Base-by-base conservation (phyloP, 2,113 vertebrate genomes). In the Bothrops jararaca region DNA sequence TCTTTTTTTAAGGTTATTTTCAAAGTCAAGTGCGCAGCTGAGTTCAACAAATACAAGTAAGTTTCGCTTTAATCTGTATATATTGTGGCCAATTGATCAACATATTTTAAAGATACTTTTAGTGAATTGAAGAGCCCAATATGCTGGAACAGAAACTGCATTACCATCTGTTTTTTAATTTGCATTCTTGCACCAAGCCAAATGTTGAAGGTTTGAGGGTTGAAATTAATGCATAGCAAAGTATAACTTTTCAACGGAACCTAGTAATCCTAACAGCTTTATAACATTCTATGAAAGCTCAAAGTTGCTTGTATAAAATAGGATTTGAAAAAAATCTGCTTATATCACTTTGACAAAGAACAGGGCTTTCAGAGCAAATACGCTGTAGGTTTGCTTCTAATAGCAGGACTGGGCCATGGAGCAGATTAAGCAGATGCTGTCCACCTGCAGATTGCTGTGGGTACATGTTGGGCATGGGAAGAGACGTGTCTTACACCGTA, bases 41-140 rank as follows among this genome's bases (percentile, higher is more conserved):
- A 99, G 94, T 98, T 99, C 98, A 98, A 98, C 97, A 99, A 99
- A 97, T 99, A 99, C 98, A 99, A 98, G 99, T 99, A 98, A 98
- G 98, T 98, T 87, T 69, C 53, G 1, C 90, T 57, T 42, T 34
- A 42, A 10, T 9, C 18, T 7, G 15, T 22, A 39, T 15, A 23
- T 7, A 11, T 23, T 45, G 90, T 54, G 18, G 5, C 20, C 24
- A 24, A 69, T 89, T 23, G 80, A 11, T 80, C 53, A 48, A 4
- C 11, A 8, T 50, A 58, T 13, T 89, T 85, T 48, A 23, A 57
- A 54, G 10, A 24, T 54, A 13, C 4, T 13, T 7, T 23, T 22
- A 26, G 26, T 88, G 34, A 54, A 60, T 69, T 18, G 15, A 39
- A 29, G 12, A 7, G 48, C 24, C 23, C 58, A 10, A 11, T 42